Conservation (phyloP, 2,113 vertebrate species). For the Oreochromis aureus region DNA sequence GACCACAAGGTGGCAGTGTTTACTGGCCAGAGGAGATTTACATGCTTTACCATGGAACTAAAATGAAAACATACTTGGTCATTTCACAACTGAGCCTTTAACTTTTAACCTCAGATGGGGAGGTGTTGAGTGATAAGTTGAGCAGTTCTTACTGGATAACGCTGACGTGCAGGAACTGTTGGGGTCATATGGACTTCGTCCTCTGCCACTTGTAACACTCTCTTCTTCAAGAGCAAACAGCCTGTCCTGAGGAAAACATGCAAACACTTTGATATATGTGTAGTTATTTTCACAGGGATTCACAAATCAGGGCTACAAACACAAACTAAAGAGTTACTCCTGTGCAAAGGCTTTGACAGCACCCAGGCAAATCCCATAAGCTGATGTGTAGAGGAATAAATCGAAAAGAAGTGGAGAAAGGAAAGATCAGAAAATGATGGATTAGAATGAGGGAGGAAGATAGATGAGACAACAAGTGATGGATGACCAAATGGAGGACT, state of each 20-base stretch:
- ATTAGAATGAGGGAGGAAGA: slow-evolving; percentile 17
- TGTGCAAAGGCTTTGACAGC: not conserved
- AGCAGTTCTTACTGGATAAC: slow-evolving; percentile 79
- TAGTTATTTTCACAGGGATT: not conserved
- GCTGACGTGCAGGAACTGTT: slow-evolving; percentile 85
- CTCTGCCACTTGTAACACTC: slow-evolving; percentile 81
- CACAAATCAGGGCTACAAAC: not conserved
- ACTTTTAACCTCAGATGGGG: not conserved
- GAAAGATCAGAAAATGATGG: slow-evolving; percentile 25
- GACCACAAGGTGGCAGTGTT: slow-evolving; percentile 59
- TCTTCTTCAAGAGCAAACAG: slow-evolving; percentile 82
- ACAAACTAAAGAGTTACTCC: not conserved
- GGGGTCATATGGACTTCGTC: slow-evolving; percentile 89
- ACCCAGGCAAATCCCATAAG: not conserved
- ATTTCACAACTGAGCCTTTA: not conserved
- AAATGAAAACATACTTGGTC: not conserved
- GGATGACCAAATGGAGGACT: slow-evolving; percentile 24
- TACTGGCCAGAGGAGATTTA: not conserved
- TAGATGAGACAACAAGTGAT: slow-evolving; percentile 38
- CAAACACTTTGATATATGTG: not conserved
- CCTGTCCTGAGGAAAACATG: slow-evolving; percentile 66
- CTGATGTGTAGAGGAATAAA: not conserved
- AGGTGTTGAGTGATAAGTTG: not conserved
- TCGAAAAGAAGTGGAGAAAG: not conserved
- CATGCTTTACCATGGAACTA: not conserved